Evolutionary conservation across 2,888 invertebrate species (phyloP).

Genomic region (Folsomia manolachei): DNA sequence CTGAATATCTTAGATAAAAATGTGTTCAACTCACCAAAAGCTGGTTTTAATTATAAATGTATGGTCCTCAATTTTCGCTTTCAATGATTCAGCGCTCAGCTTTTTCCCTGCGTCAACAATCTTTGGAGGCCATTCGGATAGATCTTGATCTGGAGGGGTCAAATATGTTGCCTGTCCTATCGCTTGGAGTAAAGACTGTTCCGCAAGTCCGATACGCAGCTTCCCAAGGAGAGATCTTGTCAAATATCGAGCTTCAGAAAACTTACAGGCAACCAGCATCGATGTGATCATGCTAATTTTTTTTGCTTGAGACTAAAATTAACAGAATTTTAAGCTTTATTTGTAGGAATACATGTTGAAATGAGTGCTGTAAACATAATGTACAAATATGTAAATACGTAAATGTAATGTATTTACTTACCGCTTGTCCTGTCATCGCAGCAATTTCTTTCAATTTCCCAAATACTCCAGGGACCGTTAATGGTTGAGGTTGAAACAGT

Average conservation of each 20-base stretch:
- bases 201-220: conserved; percentile 91
- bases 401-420: conserved; percentile 54
- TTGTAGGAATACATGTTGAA: too few species aligned
- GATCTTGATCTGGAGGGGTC: conserved; percentile 69
- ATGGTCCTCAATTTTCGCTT: conserved; percentile 70
- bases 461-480: conserved; percentile 74
- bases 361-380: too few species aligned
- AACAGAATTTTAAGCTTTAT: too few species aligned
- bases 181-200: conserved; percentile 90
- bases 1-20: background rate
- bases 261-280: conserved; percentile 86
- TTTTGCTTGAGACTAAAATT: conserved; percentile 55
- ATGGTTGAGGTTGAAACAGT: conserved; percentile 78
- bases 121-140: conserved; percentile 59
- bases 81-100: conserved; percentile 66
- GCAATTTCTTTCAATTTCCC: conserved; percentile 82
- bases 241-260: conserved; percentile 82
- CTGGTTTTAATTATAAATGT: conserved; percentile 82
- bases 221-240: conserved; percentile 90
- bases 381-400: too few species aligned
- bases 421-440: conserved; percentile 72
- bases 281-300: conserved; percentile 89
- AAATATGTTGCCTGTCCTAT: conserved; percentile 78
- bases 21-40: conserved; percentile 67
- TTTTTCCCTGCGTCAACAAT: conserved; percentile 65